phyloP scores from a whole-genome alignment of 2,113 vertebrate species.

The Peromyscus polionotus region DNA sequence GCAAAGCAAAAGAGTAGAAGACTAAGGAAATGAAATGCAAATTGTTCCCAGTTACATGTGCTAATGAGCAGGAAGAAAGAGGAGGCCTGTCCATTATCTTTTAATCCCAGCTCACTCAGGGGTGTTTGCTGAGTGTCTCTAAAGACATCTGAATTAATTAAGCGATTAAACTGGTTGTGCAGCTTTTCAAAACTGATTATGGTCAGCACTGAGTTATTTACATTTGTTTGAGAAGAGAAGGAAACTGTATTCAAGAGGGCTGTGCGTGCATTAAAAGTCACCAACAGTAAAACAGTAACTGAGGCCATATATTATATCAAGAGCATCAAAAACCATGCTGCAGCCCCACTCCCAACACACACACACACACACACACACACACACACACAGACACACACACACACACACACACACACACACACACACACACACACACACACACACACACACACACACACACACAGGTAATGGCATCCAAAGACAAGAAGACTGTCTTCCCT shows the following conservation, averaged over 20 bases:
- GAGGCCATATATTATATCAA: neutral
- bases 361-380: neutral
- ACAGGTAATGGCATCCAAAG: neutral
- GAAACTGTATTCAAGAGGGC: slow-evolving; percentile 3
- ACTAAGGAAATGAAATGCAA: neutral
- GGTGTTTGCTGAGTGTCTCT: neutral
- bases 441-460: neutral
- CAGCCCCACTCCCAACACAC: neutral
- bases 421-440: neutral
- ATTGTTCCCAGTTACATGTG: neutral
- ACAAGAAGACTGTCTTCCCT: neutral
- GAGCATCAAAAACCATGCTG: neutral
- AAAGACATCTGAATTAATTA: slow-evolving; percentile 12
- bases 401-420: neutral
- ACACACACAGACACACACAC: neutral
- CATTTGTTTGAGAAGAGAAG: neutral
- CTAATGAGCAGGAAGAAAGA: neutral
- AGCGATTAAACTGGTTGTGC: neutral
- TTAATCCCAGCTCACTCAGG: neutral
- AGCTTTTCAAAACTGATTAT: neutral
- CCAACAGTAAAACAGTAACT: neutral
- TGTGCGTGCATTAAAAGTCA: neutral
- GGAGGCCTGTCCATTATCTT: neutral
- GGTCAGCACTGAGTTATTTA: neutral
- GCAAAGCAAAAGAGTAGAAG: neutral